Base-by-base conservation (phyloP, 2,113 vertebrate genomes). In the Ciconia boyciana region DNA sequence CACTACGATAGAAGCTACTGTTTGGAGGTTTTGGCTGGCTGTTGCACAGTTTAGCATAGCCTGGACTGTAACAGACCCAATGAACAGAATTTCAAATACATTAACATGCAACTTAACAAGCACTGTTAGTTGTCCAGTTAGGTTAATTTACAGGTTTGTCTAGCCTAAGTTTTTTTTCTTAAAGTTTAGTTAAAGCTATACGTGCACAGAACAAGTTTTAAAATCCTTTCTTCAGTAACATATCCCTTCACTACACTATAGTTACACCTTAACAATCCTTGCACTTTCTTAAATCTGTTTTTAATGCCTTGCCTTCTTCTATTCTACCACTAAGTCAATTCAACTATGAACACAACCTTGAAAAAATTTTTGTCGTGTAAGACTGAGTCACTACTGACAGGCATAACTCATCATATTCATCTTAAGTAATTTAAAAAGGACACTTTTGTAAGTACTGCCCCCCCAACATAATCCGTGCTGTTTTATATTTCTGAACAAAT, bases 321-420 rank as follows among this genome's bases (percentile, higher is more conserved):
- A 5, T 25, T 55, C 26, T 31, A 64, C 44, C n/a, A 29, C 11
- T 28, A 41, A 51, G 16, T 22, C 24, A 78, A 54, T 31, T 52
- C 21, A 83, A 16, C 21, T 51, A 16, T 31, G 32, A 82, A 39
- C 21, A n/a, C 4, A 61, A 62, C 17, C 76, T 36, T 61, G 41
- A 61, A 58, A 89, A 25, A 26, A 16, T 0, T 1, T 24, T 25
- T 54, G 10, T 39, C 18, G 31, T 61, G 75, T 32, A 85, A 43
- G 55, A 44, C 7, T 39, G 32, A 29, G 21, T 44, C 31, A 24
- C 46, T 44, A 25, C 10, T 58, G 75, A 65, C 32, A 94, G 31
- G 31, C 6, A 25, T 0, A 57, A 57, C 9, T 10, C n/a, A 81
- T 26, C 12, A 75, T 3, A 46, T 4, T 44, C 0, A 79, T 13